A percentile compares a stretch with the other conserved stretches of the same genome.
Evolutionary conservation across 2,113 vertebrate genomes (phyloP).

Genomic region (Cercopithecus mona): DNA sequence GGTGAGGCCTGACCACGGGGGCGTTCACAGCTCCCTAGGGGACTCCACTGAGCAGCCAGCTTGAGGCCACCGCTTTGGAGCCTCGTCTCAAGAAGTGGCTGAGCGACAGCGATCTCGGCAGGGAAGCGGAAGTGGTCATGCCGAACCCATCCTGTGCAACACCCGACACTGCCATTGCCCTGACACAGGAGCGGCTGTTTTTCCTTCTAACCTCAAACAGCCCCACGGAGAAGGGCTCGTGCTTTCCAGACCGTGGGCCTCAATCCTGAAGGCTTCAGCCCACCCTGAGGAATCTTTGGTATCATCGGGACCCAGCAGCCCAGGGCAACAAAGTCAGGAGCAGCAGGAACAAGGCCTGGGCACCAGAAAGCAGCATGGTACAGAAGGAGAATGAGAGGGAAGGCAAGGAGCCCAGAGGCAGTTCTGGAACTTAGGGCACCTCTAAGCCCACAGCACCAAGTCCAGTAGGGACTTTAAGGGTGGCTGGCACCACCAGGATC

Average conservation of each 20-base stretch:
- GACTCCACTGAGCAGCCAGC: background rate
- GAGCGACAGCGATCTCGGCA: background rate
- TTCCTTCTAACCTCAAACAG: too few species aligned
- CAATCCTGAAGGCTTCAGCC: background rate
- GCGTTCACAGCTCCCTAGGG: background rate
- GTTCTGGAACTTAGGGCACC: background rate
- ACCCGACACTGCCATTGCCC: too few species aligned
- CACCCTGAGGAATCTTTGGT: background rate
- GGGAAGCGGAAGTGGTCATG: too few species aligned
- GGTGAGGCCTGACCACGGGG: background rate
- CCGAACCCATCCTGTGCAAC: rapidly evolving
- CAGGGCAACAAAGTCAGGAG: rapidly evolving
- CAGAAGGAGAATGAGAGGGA: rapidly evolving
- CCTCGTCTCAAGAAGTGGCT: rapidly evolving
- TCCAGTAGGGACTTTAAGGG: background rate
- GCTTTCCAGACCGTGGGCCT: background rate
- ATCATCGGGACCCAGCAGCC: rapidly evolving
- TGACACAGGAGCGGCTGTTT: background rate
- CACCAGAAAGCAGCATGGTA: background rate
- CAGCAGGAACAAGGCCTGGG: background rate
- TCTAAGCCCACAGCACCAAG: background rate
- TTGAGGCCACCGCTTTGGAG: rapidly evolving
- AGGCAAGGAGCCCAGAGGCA: background rate
- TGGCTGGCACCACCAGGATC: background rate
- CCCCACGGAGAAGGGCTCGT: background rate